Percentiles rank a stretch among this genome's conserved stretches.
These are phyloP conservation scores for Drosophila pseudotakahashii DNA, from an alignment of 2,888 invertebrate species.

Conservation along the genomic window DNA sequence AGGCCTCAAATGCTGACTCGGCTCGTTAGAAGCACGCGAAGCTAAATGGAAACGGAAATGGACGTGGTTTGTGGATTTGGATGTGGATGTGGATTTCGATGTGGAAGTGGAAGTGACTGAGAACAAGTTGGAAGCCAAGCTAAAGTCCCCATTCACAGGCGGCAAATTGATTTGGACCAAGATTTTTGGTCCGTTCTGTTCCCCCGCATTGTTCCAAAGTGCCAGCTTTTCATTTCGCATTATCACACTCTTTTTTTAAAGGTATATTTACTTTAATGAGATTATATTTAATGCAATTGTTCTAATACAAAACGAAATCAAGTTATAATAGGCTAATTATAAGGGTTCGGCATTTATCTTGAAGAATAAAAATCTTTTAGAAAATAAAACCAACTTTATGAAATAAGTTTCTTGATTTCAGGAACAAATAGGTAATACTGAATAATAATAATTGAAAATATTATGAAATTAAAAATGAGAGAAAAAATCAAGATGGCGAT, in stretches of 20 bases:
- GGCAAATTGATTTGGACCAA: constrained; percentile 67
- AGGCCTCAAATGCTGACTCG: constrained; percentile 48
- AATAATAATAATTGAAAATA: too few species aligned
- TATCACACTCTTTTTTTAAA: not conserved
- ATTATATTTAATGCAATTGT: too few species aligned
- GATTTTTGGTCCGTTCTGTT: constrained; percentile 46
- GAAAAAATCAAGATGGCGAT: too few species aligned
- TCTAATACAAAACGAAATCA: too few species aligned
- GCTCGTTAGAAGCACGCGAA: constrained; percentile 69
- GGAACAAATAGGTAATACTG: too few species aligned
- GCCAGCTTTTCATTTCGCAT: constrained; percentile 8
- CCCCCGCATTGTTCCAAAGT: constrained; percentile 55
- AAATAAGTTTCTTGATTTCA: too few species aligned
- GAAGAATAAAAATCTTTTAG: too few species aligned
- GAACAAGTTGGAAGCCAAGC: constrained; percentile 8
- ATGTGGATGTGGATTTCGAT: constrained; percentile 6
- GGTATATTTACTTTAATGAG: not conserved
- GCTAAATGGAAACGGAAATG: constrained; percentile 60
- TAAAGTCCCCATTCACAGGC: constrained; percentile 62
- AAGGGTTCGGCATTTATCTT: too few species aligned
- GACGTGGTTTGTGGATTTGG: constrained; percentile 25
- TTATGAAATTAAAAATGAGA: too few species aligned
- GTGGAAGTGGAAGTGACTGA: constrained; percentile 8
- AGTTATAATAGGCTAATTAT: too few species aligned
- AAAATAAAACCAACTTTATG: too few species aligned